Conservation (phyloP, 2,113 vertebrate species). For the Pontoporia blainvillei region DNA sequence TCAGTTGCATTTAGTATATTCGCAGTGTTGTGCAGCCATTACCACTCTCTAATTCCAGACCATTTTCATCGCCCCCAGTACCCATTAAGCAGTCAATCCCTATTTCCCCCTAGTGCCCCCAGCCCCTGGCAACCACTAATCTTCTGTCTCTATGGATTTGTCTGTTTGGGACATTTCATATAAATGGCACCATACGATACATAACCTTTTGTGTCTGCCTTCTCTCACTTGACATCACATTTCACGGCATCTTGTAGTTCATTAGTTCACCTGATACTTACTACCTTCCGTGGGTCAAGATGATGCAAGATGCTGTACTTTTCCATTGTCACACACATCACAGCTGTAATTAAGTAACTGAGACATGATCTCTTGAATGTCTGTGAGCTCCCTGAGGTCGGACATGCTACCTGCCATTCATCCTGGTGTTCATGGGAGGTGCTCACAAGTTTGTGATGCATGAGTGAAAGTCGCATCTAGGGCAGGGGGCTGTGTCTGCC, state of each 20-base stretch:
- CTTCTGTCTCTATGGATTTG: not conserved
- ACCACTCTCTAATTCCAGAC: not conserved
- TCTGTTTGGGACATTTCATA: not conserved
- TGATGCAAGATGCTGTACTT: not conserved
- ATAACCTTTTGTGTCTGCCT: not conserved
- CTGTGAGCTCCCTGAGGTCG: not conserved
- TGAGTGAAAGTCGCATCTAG: not conserved
- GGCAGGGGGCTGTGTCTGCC: not conserved
- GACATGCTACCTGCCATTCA: accelerated
- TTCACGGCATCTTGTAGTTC: not conserved
- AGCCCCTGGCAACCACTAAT: not conserved
- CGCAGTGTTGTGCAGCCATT: not conserved
- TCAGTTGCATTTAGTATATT: not conserved
- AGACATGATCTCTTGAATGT: not conserved
- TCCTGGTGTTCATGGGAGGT: not conserved
- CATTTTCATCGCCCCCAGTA: not conserved
- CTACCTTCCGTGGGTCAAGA: not conserved
- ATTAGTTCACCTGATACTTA: not conserved
- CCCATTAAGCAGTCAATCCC: not conserved
- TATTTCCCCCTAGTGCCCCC: too few relatives aligned
- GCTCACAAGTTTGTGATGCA: not conserved
- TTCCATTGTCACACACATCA: not conserved
- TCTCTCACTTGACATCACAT: not conserved
- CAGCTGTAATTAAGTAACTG: not conserved
- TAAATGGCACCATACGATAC: too few relatives aligned